Conservation (phyloP, 1,140 invertebrate genomes). For the Heterodera carotae region DNA sequence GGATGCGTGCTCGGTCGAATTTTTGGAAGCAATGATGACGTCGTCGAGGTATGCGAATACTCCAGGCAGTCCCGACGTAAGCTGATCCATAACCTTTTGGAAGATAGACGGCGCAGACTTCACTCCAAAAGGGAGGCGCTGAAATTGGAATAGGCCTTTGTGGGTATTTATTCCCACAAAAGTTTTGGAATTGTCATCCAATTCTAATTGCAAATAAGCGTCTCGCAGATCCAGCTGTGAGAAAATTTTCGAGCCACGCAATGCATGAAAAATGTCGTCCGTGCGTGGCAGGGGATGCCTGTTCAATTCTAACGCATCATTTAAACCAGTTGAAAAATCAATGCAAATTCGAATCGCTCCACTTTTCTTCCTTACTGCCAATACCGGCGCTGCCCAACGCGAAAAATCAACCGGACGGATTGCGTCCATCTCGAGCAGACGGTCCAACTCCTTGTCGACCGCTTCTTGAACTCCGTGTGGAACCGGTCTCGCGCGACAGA, state of each 20-base stretch:
- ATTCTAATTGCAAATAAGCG: conserved; percentile 44
- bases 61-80: conserved; percentile 55
- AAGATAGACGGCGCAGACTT: conserved; percentile 66
- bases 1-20: too few species aligned
- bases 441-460: conserved; percentile 59
- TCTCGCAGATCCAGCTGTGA: conserved; percentile 39
- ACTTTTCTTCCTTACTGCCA: too few species aligned
- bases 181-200: conserved; percentile 24
- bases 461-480: conserved; percentile 46
- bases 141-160: conserved; percentile 63
- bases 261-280: conserved; percentile 35
- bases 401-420: conserved; percentile 55
- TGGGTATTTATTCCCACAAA: conserved; percentile 31
- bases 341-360: conserved; percentile 61
- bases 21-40: conserved; percentile 26
- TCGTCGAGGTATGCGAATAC: conserved; percentile 47
- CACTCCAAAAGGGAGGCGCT: conserved; percentile 68
- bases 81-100: conserved; percentile 64
- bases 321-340: conserved; percentile 49
- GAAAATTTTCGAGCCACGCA: conserved; percentile 46
- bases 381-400: too few species aligned
- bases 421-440: conserved; percentile 39
- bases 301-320: too few species aligned
- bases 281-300: too few species aligned
- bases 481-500: conserved; percentile 48